A percentile compares a stretch with the other conserved stretches of the same genome.
Evolutionary conservation across 2,888 invertebrate species (phyloP).

Genomic region (Arge pagana): DNA sequence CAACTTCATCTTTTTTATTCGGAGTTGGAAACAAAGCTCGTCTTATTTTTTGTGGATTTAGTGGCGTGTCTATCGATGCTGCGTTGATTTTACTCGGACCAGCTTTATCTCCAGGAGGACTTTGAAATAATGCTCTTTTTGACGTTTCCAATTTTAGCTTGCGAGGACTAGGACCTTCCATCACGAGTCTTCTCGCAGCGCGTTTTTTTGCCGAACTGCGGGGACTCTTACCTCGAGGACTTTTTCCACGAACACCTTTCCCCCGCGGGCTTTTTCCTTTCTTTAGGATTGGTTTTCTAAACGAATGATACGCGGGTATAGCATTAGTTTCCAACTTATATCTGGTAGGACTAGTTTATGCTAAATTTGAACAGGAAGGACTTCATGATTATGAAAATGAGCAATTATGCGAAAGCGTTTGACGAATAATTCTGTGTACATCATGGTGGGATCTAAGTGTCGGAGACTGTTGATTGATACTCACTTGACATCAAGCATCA

Average conservation of each 20-base stretch:
- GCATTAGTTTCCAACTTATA: too few species aligned
- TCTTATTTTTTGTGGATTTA: conserved; percentile 66
- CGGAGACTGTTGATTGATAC: conserved; percentile 27
- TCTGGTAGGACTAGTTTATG: neutral
- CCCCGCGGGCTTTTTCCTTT: conserved; percentile 53
- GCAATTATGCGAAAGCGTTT: neutral
- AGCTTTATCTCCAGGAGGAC: conserved; percentile 61
- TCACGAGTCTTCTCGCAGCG: conserved; percentile 56
- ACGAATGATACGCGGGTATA: conserved; percentile 19
- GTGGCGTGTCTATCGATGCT: conserved; percentile 54
- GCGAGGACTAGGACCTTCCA: conserved; percentile 55
- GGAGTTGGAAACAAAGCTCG: conserved; percentile 71
- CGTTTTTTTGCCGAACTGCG: conserved; percentile 67
- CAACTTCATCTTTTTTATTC: conserved; percentile 38
- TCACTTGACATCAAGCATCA: conserved; percentile 71
- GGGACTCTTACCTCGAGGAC: conserved; percentile 64
- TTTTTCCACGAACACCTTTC: conserved; percentile 59
- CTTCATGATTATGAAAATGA: neutral
- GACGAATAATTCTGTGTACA: too few species aligned
- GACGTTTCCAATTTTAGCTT: conserved; percentile 61
- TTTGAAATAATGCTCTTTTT: conserved; percentile 76
- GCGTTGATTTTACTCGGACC: conserved; percentile 51
- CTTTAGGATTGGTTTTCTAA: conserved; percentile 56
- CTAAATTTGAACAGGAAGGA: neutral
- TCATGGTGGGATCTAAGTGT: neutral